phyloP scores from a whole-genome alignment of 2,888 invertebrate species.

The Melieria omissa region DNA sequence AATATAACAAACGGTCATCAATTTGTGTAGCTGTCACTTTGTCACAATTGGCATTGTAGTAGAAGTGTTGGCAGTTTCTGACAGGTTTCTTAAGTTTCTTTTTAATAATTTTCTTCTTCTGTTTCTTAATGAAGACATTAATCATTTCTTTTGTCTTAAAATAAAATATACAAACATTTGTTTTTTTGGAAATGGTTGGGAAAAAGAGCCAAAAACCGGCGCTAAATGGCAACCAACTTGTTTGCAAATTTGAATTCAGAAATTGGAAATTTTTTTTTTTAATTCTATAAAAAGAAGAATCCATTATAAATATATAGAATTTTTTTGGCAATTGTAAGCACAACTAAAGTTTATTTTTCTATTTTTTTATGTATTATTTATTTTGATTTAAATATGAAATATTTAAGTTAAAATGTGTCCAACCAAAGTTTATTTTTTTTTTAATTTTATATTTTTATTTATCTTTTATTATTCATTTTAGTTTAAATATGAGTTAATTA shows the following conservation, averaged over 20 bases:
- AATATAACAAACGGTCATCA: no score
- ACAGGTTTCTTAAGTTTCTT: no score
- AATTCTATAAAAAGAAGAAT: not conserved
- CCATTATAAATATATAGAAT: no score
- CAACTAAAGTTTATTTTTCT: not conserved
- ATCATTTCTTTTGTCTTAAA: no score
- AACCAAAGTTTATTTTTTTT: not conserved
- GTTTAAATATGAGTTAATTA: not conserved
- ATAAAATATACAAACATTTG: no score
- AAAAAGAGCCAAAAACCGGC: not conserved
- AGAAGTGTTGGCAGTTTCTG: no score
- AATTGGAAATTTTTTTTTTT: not conserved
- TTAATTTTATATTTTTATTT: not conserved
- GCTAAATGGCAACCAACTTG: conserved; percentile 38
- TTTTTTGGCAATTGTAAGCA: no score
- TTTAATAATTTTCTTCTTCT: no score
- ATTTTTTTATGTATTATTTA: not conserved
- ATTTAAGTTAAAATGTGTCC: not conserved
- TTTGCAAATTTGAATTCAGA: conserved; percentile 40
- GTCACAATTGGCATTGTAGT: no score
- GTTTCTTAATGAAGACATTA: no score
- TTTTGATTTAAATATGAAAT: not conserved
- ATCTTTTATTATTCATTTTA: not conserved
- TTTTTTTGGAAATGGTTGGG: no score
- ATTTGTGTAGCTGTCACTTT: no score